Conservation (phyloP, 2,113 vertebrate genomes). For the Mirza zaza region DNA sequence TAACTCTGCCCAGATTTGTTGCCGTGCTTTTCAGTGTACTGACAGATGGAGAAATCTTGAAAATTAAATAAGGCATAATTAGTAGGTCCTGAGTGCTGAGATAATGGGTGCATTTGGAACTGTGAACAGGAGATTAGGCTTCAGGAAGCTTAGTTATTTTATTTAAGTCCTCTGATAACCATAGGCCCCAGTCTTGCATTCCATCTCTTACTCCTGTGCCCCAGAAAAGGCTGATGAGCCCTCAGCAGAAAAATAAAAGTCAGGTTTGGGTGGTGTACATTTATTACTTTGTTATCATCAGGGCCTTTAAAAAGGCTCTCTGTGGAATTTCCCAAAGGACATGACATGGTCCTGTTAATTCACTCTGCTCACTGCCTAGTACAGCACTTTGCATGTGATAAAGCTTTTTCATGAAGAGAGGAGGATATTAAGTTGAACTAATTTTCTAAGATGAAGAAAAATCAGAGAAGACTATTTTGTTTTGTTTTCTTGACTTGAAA, state of each 20-base stretch:
- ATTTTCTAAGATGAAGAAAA: constrained; percentile 40
- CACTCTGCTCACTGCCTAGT: neutral
- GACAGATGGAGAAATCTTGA: constrained; percentile 50
- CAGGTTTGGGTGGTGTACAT: neutral
- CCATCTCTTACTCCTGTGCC: neutral
- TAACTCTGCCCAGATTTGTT: constrained; percentile 38
- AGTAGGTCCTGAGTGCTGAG: neutral
- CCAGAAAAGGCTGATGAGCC: neutral
- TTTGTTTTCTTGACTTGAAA: constrained; percentile 61
- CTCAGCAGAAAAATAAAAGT: constrained; percentile 54
- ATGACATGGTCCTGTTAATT: neutral
- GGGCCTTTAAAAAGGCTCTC: constrained; percentile 13
- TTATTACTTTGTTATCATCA: constrained; percentile 28
- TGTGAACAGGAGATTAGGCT: constrained; percentile 29
- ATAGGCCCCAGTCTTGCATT: neutral
- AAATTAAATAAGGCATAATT: constrained; percentile 69
- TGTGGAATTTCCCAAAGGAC: constrained; percentile 52
- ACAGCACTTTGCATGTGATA: constrained; percentile 1
- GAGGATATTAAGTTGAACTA: constrained; percentile 45
- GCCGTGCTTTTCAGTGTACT: constrained; percentile 8
- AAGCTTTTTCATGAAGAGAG: constrained; percentile 41
- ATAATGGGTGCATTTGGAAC: constrained; percentile 59
- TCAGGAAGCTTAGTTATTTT: constrained; percentile 34
- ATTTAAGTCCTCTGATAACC: constrained; percentile 54
- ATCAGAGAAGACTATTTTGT: constrained; percentile 12